Base-by-base conservation (phyloP, 1,140 invertebrate species). In the Pristionchus pacificus region DNA sequence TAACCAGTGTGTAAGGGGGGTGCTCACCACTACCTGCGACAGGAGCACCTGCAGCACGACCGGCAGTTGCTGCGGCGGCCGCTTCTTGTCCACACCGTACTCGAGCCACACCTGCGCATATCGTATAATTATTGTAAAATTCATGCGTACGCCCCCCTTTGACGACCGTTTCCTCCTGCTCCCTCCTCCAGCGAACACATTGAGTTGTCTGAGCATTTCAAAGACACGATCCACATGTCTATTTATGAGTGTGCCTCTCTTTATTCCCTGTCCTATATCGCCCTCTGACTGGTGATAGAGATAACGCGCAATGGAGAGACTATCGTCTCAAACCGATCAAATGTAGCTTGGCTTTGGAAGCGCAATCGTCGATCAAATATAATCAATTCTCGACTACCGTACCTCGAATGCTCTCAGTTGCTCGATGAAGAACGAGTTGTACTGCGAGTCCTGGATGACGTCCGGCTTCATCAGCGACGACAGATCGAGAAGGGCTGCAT, bases 331-430 rank as follows among this genome's bases (percentile, higher is more conserved):
- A n/a, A n/a, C n/a, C n/a, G n/a, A n/a, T n/a, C n/a, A n/a, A n/a
- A n/a, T n/a, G n/a, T n/a, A n/a, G n/a, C n/a, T n/a, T n/a, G n/a
- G n/a, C n/a, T n/a, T n/a, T n/a, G n/a, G n/a, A n/a, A n/a, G n/a
- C n/a, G n/a, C n/a, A n/a, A n/a, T n/a, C n/a, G n/a, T n/a, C n/a
- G n/a, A n/a, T n/a, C n/a, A n/a, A n/a, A n/a, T n/a, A n/a, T n/a
- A n/a, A n/a, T n/a, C n/a, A n/a, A n/a, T n/a, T n/a, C n/a, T n/a
- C n/a, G 90, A 89, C 1, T 98, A 87, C 95, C 95, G 98, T 24
- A 89, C 88, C 87, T 97, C 91, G 85, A 99, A 98, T n/a, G 95
- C 95, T 28, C 95, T 97, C 59, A 99, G 87, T 86, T 99, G 96
- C 82, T 98, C 93, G 84, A 97, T 91, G 85, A 98, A 99, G 86